Evolutionary conservation across 1,140 invertebrate species (phyloP).

Genomic region (Philotrypesis tridentata): DNA sequence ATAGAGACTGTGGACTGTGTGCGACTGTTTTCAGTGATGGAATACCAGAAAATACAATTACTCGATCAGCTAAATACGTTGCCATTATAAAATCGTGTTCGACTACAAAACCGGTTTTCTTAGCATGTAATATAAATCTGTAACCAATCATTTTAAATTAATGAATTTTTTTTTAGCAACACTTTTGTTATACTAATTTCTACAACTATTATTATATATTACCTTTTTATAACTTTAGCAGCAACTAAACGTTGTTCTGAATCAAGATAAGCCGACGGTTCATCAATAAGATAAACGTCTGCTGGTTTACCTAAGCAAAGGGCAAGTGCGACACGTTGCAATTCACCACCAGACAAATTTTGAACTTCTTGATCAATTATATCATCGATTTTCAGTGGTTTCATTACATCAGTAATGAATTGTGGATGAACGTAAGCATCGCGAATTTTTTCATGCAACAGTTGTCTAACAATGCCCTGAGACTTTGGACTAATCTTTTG

Average conservation of each 20-base stretch:
- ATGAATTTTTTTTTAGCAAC: conserved; percentile 1
- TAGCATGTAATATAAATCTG: conserved; percentile 98
- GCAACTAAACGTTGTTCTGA: conserved; percentile 99
- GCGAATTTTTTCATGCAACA: conserved; percentile 96
- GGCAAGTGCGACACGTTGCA: conserved; percentile 96
- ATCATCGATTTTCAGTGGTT: conserved; percentile 97
- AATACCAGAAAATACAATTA: conserved; percentile 97
- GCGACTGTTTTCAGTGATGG: conserved; percentile 93
- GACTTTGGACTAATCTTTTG: conserved; percentile 99
- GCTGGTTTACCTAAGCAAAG: conserved; percentile 98
- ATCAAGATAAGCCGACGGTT: conserved; percentile 99
- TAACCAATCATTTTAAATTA: conserved; percentile 49
- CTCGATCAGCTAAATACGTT: conserved; percentile 98
- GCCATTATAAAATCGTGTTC: conserved; percentile 99
- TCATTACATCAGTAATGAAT: conserved; percentile 99
- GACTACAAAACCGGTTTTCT: conserved; percentile 99
- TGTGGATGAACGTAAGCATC: conserved; percentile 97
- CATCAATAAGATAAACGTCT: conserved; percentile 99
- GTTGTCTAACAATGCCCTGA: conserved; percentile 91
- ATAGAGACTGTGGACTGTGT: conserved; percentile 92
- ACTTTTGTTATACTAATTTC: not conserved
- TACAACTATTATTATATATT: conserved; percentile 42
- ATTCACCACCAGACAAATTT: conserved; percentile 98
- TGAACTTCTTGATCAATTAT: conserved; percentile 99
- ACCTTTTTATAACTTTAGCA: conserved; percentile 99